Conservation (phyloP, 1,140 invertebrate genomes). For the Trichonephila inaurata region DNA sequence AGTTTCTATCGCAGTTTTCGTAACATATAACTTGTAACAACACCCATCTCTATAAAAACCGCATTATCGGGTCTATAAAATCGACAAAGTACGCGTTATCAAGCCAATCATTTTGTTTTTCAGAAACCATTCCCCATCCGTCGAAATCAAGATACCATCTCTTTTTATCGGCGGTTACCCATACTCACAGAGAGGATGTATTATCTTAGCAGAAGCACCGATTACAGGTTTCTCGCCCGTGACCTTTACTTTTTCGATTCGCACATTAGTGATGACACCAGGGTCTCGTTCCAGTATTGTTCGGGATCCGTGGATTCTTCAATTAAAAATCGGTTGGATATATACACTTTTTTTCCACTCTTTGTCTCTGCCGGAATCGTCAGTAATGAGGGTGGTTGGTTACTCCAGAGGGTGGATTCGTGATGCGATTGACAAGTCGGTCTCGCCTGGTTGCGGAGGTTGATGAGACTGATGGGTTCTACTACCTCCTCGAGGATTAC, state of each 20-base stretch:
- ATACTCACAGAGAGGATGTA: background rate
- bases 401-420: background rate
- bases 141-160: background rate
- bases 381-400: background rate
- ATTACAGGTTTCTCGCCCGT: background rate
- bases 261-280: constrained; percentile 9
- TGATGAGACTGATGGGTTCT: constrained; percentile 30
- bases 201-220: background rate
- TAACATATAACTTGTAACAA: too few species aligned
- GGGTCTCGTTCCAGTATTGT: background rate
- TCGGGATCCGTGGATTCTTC: background rate
- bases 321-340: background rate
- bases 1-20: too few species aligned
- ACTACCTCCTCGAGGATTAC: constrained; percentile 24
- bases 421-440: constrained; percentile 19
- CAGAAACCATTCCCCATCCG: too few species aligned
- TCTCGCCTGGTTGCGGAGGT: constrained; percentile 27
- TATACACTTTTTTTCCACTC: too few species aligned
- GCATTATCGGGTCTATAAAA: too few species aligned
- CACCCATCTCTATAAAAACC: too few species aligned
- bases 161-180: background rate
- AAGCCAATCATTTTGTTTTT: too few species aligned
- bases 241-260: constrained; percentile 3
- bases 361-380: background rate
- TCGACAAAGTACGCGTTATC: too few species aligned